Conservation (phyloP, 1,140 invertebrate genomes). For the Drosophila sp. region DNA sequence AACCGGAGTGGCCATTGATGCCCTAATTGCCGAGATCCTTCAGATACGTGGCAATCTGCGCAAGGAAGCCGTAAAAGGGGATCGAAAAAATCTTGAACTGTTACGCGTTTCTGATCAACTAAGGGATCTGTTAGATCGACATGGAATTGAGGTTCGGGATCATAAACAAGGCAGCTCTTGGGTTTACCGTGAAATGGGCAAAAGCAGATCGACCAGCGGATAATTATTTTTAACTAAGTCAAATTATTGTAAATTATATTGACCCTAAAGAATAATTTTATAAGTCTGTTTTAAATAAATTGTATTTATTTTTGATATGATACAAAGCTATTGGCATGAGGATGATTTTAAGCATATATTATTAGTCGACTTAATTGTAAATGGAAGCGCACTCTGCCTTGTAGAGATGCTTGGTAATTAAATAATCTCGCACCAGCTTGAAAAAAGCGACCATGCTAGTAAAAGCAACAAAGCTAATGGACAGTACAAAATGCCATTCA, state of each 20-base stretch:
- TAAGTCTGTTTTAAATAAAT: background rate
- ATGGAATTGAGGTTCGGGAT: conserved; percentile 89
- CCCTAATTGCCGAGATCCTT: conserved; percentile 87
- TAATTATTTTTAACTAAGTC: background rate
- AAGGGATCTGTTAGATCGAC: conserved; percentile 87
- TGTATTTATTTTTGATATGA: background rate
- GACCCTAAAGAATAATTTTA: too few relatives aligned
- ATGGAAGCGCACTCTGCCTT: conserved; percentile 89
- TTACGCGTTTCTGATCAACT: conserved; percentile 90
- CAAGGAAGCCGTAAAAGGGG: conserved; percentile 85
- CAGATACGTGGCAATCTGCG: conserved; percentile 87
- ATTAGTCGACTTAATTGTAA: conserved; percentile 34
- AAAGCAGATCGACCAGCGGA: conserved; percentile 17
- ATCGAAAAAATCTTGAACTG: conserved; percentile 86
- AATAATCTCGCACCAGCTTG: conserved; percentile 93
- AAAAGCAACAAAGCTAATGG: conserved; percentile 92
- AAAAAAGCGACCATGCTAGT: conserved; percentile 97
- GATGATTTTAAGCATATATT: too few relatives aligned
- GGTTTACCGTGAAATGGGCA: conserved; percentile 58
- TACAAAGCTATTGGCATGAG: conserved; percentile 19
- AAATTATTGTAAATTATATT: too few relatives aligned
- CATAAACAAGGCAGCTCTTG: conserved; percentile 86
- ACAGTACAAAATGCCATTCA: conserved; percentile 96
- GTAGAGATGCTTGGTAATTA: conserved; percentile 93
- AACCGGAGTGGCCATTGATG: conserved; percentile 84